Conservation (phyloP, 2,888 invertebrate genomes). For the Hyppa rectilinea region DNA sequence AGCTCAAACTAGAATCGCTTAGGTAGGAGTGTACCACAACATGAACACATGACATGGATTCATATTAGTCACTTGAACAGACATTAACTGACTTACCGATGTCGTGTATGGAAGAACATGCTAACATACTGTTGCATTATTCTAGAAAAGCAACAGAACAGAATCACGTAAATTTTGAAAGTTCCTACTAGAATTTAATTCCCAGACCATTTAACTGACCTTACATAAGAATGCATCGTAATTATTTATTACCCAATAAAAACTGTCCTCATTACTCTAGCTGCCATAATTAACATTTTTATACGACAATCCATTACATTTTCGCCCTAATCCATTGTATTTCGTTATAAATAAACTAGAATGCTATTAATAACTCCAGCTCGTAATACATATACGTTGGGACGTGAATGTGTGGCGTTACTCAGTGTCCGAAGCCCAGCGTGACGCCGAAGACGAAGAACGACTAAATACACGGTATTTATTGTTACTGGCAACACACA, state of each 20-base stretch:
- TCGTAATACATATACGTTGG: slow-evolving; percentile 42
- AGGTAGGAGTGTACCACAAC: not conserved
- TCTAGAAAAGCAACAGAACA: not conserved
- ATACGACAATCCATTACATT: slow-evolving; percentile 40
- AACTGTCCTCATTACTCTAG: slow-evolving; percentile 3
- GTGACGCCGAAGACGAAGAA: slow-evolving; percentile 53
- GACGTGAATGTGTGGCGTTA: slow-evolving; percentile 53
- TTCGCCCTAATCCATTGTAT: slow-evolving; percentile 32
- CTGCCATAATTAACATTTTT: slow-evolving; percentile 24
- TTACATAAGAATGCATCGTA: slow-evolving; percentile 9
- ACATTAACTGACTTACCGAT: not conserved
- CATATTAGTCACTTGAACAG: not conserved
- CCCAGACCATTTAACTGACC: slow-evolving; percentile 4
- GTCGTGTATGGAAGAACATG: not conserved
- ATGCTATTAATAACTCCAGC: slow-evolving; percentile 36
- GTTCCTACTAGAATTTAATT: not conserved
- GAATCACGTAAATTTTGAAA: not conserved
- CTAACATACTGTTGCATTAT: not conserved
- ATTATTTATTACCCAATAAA: slow-evolving; percentile 24
- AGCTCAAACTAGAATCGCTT: not conserved
- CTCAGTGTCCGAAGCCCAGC: slow-evolving; percentile 61
- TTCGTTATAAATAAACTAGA: slow-evolving; percentile 42
- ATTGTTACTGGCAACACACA: slow-evolving; percentile 53
- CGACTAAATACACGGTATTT: slow-evolving; percentile 61
- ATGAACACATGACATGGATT: slow-evolving; percentile 1